Conservation (phyloP, 2,113 vertebrate genomes). For the Puma concolor region DNA sequence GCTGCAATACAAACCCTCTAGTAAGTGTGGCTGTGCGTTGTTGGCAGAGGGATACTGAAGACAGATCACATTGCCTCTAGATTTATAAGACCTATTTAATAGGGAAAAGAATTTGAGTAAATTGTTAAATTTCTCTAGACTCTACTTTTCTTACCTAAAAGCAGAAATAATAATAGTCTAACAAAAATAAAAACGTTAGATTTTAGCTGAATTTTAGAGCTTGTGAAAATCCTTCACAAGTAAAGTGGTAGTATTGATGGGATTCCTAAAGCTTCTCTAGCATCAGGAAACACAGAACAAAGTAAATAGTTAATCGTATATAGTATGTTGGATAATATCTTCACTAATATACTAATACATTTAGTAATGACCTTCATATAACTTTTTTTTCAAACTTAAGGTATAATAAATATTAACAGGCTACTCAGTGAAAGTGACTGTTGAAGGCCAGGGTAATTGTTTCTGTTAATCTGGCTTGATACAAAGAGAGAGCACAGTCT, state of each 20-base stretch:
- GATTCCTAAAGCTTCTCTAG: conserved; percentile 6
- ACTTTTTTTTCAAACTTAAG: not conserved
- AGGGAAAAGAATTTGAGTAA: conserved; percentile 13
- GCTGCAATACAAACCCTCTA: not conserved
- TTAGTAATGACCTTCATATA: conserved; percentile 8
- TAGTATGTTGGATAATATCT: not conserved
- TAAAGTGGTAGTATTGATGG: not conserved
- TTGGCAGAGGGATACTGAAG: not conserved
- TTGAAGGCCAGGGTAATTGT: not conserved
- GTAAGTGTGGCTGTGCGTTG: not conserved
- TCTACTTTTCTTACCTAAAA: not conserved
- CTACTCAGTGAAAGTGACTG: not conserved
- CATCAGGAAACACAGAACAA: not conserved
- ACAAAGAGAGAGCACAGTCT: not conserved
- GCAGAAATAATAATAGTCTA: not conserved
- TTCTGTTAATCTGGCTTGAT: conserved; percentile 14
- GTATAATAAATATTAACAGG: not conserved
- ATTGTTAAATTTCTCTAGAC: conserved; percentile 20
- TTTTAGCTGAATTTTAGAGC: not conserved
- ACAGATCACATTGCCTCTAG: not conserved
- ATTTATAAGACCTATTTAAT: not conserved
- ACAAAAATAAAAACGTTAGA: conserved; percentile 28
- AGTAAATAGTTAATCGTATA: not conserved
- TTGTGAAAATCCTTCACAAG: conserved; percentile 31
- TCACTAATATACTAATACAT: not conserved